Evolutionary conservation across 2,113 vertebrate genomes (phyloP).

Genomic region (Hymenochirus boettgeri): DNA sequence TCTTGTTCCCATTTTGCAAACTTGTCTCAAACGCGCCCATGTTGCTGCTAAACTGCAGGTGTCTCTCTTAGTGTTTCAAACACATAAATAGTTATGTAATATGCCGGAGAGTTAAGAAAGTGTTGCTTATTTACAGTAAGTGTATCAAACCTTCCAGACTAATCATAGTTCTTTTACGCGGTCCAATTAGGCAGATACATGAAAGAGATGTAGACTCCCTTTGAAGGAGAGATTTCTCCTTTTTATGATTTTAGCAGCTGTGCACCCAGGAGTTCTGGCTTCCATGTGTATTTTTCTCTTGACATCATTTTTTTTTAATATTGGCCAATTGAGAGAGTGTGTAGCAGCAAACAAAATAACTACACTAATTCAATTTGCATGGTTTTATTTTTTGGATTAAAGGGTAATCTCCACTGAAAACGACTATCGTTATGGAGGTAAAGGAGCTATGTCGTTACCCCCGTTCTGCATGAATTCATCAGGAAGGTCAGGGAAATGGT

Average conservation of each 20-base stretch:
- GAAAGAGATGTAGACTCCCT: slow-evolving; percentile 32
- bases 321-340: slow-evolving; percentile 1
- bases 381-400: no score
- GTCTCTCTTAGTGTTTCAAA: no score
- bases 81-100: background rate
- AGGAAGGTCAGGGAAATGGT: no score
- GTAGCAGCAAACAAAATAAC: slow-evolving; percentile 6
- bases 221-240: slow-evolving; percentile 30
- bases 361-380: slow-evolving; percentile 2
- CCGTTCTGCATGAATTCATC: no score
- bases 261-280: slow-evolving; percentile 9
- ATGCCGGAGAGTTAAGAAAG: background rate
- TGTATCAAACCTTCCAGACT: slow-evolving; percentile 28
- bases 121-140: slow-evolving; percentile 10
- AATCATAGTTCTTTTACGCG: slow-evolving; percentile 34
- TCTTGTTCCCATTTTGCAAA: no score
- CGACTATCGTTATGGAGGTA: no score
- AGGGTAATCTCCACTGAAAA: no score
- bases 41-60: no score
- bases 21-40: no score
- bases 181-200: slow-evolving; percentile 34
- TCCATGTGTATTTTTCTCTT: slow-evolving; percentile 3
- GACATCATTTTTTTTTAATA: background rate
- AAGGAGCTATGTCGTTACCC: no score
- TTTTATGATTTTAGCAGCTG: slow-evolving; percentile 30